Base-by-base conservation (phyloP, 2,797 vertebrate species). In the Leptoclinus maculatus region DNA sequence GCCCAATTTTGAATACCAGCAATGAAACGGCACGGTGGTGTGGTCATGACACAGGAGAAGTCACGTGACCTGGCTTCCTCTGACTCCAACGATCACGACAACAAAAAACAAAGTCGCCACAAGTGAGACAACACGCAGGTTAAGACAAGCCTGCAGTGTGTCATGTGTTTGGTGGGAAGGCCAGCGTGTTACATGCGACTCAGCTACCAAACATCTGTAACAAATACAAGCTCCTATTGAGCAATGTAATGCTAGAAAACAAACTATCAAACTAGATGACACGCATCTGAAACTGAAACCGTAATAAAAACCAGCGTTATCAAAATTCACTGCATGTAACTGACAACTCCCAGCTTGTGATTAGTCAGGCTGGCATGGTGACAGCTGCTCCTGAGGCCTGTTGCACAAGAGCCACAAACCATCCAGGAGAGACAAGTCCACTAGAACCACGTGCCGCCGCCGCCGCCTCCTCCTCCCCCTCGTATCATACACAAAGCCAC, bases 381-480 rank as follows among this genome's bases (percentile, higher is more conserved):
- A 86, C 83, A 74, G 62, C 70, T 63, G 78, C 64, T 66, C 29
- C 65, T 36, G 59, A 3, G 19, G 64, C 38, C 56, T 63, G 75
- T 78, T 86, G 81, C 83, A 64, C 68, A 77, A 88, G 57, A 82
- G 64, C 64, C 76, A 67, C 68, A 60, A 57, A 80, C 29, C 59
- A 63, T 60, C 67, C 56, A 67, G 32, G 45, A 76, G 56, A 87
- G 29, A 56, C 54, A 27, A 70, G 63, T 59, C 70, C 80, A 78
- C 19, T 65, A 76, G 66, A 63, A 74, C 62, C 65, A 21, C 0
- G 73, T 38, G 72, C 56, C 69, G 56, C 64, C 47, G 5, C 41
- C 41, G 17, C 39, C 23, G 19, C 60, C 11, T 27, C 23, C 23
- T 54, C 23, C 27, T 34, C 51, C 73, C 74, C 64, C 70, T 14